Base-by-base conservation (phyloP, 2,113 vertebrate species). In the Oxyura jamaicensis region DNA sequence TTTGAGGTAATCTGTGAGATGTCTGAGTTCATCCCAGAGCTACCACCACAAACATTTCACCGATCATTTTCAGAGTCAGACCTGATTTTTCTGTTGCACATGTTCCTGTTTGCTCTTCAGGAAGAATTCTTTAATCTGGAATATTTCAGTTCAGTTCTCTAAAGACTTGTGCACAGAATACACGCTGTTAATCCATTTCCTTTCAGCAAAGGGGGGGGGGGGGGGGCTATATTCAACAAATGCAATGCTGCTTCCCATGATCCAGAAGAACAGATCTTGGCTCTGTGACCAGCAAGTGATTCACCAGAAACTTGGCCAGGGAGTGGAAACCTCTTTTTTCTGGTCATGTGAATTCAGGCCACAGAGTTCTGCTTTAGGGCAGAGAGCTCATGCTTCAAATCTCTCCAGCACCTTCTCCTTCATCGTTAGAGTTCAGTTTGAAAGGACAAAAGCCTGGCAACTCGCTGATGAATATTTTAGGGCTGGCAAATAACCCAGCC, bases 401-500 rank as follows among this genome's bases (percentile, higher is more conserved):
- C 86, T 95, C 78, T 85, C 39, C 56, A 67, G 90, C 76, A 77
- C 60, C 90, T 95, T 95, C 66, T 93, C 63, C 65, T 84, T 90
- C 84, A 88, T 94, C 12, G 0, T 90, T 93, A 73, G 80, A 73
- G 50, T 78, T 94, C 73, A 88, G 0, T 93, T 83, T 91, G 83
- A 94, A 94, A 92, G 73, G 86, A 95, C 90, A 91, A 93, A 94
- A 96, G 78, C 71, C 84, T 96, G 95, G 93, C 90, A 92, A 95
- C 66, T 91, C 10, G 2, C 65, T 88, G 73, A 90, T 92, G 84
- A 95, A 86, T 96, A 95, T 96, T 97, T 95, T 90, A 91, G 92
- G 73, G 71, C 85, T 96, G 92, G 91, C 76, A 89, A 77, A 86
- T 92, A 90, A 96, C 71, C 86, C 79, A 95, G 85, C 90, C 90